Evolutionary conservation across 2,888 invertebrate species (phyloP).

Genomic region (Drosophila mulleri): DNA sequence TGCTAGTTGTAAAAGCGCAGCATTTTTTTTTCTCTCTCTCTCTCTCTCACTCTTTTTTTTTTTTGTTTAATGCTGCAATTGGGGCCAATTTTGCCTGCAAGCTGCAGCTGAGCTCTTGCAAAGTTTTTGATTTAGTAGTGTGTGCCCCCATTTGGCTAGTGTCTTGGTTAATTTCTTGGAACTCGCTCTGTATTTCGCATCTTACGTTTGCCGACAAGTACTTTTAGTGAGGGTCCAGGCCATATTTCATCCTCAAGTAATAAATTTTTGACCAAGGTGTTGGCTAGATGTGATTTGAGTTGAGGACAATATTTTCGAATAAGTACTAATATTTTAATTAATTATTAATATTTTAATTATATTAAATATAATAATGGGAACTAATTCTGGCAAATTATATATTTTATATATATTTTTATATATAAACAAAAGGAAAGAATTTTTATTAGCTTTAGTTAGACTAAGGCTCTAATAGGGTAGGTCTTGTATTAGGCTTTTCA

Average conservation of each 20-base stretch:
- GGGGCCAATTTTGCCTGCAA: constrained; percentile 50
- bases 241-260: background rate
- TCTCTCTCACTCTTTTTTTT: background rate
- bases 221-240: background rate
- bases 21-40: background rate
- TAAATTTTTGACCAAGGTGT: background rate
- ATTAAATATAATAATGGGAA: background rate
- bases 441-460: background rate
- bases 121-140: constrained; percentile 41
- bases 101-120: constrained; percentile 24
- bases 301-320: too few relatives aligned
- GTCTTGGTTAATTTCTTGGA: constrained; percentile 44
- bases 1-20: constrained; percentile 35
- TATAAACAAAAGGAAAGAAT: background rate
- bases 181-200: constrained; percentile 30
- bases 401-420: background rate
- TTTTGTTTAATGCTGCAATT: constrained; percentile 45
- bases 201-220: constrained; percentile 38
- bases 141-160: constrained; percentile 38
- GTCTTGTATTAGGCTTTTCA: too few relatives aligned
- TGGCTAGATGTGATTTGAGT: background rate
- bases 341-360: too few relatives aligned
- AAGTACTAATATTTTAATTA: too few relatives aligned
- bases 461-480: background rate
- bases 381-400: too few relatives aligned